phyloP scores from a whole-genome alignment of 35 echinoderm and acorn worm species.

The Heliocidaris tuberculata region DNA sequence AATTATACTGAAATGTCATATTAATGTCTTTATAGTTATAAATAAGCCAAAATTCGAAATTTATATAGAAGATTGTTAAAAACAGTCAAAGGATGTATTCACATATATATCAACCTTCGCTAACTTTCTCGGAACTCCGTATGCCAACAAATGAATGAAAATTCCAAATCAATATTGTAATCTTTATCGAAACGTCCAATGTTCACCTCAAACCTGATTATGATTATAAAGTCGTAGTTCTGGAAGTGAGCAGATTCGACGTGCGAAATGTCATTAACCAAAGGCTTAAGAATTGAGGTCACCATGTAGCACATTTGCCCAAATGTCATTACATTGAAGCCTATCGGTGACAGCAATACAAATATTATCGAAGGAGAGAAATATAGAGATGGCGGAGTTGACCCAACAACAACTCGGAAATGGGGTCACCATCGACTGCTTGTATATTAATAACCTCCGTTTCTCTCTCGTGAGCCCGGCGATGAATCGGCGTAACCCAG shows the following conservation, averaged over 20 bases:
- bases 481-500: conserved; percentile 23
- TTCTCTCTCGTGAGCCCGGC: neutral
- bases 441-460: neutral
- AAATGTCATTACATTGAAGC: neutral
- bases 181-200: neutral
- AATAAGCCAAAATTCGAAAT: neutral
- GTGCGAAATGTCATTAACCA: neutral
- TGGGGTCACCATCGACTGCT: neutral
- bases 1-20: too few relatives aligned
- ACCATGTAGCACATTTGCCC: neutral
- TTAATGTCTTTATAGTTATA: too few relatives aligned
- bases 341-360: neutral
- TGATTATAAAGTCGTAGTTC: too few relatives aligned
- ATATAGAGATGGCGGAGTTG: conserved; percentile 2
- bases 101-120: neutral
- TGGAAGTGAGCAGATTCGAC: neutral
- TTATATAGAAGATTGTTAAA: neutral
- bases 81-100: neutral
- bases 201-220: neutral
- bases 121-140: neutral
- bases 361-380: conserved; percentile 16
- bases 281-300: neutral
- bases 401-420: conserved; percentile 16
- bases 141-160: neutral
- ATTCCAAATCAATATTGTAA: neutral